Evolutionary conservation across 2,113 vertebrate species (phyloP).

Genomic region (Puffinus mauretanicus): DNA sequence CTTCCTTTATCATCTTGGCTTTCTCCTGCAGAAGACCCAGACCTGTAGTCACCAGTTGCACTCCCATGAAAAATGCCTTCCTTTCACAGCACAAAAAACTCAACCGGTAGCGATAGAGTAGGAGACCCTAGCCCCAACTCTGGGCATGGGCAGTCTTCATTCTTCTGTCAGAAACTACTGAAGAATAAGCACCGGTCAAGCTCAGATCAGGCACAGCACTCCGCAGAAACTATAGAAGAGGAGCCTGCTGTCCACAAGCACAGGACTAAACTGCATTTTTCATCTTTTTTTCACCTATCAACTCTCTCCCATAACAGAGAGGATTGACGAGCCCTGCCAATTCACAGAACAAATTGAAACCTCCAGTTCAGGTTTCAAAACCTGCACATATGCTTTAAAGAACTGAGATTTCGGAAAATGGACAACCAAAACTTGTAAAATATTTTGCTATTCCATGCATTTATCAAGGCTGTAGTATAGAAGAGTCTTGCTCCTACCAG

Average conservation of each 20-base stretch:
- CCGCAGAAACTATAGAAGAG: neutral
- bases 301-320: neutral
- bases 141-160: neutral
- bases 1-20: neutral
- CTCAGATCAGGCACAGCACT: neutral
- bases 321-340: neutral
- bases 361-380: neutral
- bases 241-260: neutral
- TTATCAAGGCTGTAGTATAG: neutral
- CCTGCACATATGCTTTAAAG: neutral
- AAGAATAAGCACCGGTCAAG: fast-evolving
- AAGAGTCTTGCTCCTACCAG: neutral
- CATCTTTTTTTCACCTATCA: neutral
- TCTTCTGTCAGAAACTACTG: neutral
- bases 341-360: neutral
- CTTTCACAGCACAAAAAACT: neutral
- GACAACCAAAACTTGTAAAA: neutral
- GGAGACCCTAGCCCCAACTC: neutral
- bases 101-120: fast-evolving
- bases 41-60: neutral
- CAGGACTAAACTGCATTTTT: neutral
- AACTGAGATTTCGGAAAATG: neutral
- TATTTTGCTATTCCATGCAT: neutral
- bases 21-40: neutral
- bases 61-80: neutral